Conservation (phyloP, 2,888 invertebrate genomes). For the Papilio demoleus region DNA sequence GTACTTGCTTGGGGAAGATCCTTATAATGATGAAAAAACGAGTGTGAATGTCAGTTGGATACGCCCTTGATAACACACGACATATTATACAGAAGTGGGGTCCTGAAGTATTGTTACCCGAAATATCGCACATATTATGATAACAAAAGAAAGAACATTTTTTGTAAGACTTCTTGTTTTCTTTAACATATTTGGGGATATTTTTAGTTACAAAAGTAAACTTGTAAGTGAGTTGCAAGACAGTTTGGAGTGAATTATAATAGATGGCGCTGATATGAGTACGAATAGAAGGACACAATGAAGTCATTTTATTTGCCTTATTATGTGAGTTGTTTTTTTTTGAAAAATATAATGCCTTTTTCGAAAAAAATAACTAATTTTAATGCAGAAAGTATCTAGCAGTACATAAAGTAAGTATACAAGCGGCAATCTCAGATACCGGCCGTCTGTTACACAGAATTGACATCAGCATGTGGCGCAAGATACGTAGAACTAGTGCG, state of each 20-base stretch:
- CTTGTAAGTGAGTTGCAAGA: neutral
- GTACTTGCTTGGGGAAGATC: neutral
- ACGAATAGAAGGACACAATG: too few species aligned
- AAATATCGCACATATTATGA: neutral
- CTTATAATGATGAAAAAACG: neutral
- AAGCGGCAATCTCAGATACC: neutral
- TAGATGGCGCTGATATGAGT: neutral
- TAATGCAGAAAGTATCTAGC: neutral
- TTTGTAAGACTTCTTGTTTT: neutral
- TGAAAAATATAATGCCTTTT: neutral
- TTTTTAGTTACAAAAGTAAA: neutral
- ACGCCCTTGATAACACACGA: conserved; percentile 9
- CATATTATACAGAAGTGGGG: neutral
- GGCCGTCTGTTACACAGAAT: conserved; percentile 42
- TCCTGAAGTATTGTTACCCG: neutral
- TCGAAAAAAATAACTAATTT: neutral
- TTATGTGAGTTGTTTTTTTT: too few species aligned
- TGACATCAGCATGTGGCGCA: conserved; percentile 56
- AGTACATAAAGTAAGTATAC: neutral
- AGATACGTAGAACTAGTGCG: conserved; percentile 54
- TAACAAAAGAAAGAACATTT: neutral
- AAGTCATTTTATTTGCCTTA: too few species aligned
- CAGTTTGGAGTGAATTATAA: neutral
- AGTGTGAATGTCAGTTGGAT: conserved; percentile 10
- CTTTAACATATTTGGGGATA: too few species aligned